phyloP scores from a whole-genome alignment of 2,888 invertebrate species.

The Unio pictorum region DNA sequence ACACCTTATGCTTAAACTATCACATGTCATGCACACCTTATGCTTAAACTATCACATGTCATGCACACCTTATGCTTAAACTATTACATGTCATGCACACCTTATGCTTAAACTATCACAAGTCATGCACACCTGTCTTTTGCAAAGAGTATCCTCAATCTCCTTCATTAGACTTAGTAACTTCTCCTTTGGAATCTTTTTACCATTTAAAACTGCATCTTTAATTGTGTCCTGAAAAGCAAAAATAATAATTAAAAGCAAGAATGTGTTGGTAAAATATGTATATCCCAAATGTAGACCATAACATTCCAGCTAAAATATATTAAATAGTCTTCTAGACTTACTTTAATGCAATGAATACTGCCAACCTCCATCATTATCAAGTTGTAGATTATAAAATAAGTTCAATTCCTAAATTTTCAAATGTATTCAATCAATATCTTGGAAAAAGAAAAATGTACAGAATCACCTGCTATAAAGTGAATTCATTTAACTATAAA shows the following conservation, averaged over 20 bases:
- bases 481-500: too few species aligned
- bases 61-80: slow-evolving; percentile 12
- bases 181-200: slow-evolving; percentile 7
- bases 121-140: slow-evolving; percentile 23
- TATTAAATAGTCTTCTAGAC: too few species aligned
- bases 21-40: slow-evolving; percentile 12
- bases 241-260: background rate
- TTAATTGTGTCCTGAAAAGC: slow-evolving; percentile 11
- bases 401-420: too few species aligned
- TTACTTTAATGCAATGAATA: too few species aligned
- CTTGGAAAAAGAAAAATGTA: too few species aligned
- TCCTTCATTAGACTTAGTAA: slow-evolving; percentile 19
- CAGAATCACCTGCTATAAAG: too few species aligned
- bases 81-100: slow-evolving; percentile 5
- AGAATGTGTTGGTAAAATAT: background rate
- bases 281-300: too few species aligned
- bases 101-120: background rate
- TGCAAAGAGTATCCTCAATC: slow-evolving; percentile 21
- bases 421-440: too few species aligned
- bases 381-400: too few species aligned
- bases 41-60: too few species aligned
- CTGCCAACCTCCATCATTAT: too few species aligned
- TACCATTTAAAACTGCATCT: slow-evolving; percentile 5
- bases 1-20: slow-evolving; percentile 10
- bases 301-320: too few species aligned